phyloP scores from a whole-genome alignment of 2,888 invertebrate genomes.

The Leptopilina myrica region DNA sequence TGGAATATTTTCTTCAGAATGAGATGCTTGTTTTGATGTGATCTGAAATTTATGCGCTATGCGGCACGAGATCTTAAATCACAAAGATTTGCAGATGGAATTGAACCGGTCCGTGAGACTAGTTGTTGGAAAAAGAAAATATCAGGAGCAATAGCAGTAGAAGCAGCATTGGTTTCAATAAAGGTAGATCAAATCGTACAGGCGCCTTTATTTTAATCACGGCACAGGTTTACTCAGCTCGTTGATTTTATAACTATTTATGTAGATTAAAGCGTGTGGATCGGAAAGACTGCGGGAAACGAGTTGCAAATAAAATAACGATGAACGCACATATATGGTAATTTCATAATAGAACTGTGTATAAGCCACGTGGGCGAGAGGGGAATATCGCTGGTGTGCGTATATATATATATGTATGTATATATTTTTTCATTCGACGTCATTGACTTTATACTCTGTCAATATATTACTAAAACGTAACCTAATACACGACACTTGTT shows the following conservation, averaged over 20 bases:
- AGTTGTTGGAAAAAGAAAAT: background rate
- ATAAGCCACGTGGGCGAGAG: constrained; percentile 61
- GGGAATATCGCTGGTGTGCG: constrained; percentile 57
- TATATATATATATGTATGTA: constrained; percentile 56
- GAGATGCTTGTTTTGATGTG: constrained; percentile 24
- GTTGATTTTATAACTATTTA: constrained; percentile 62
- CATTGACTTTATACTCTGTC: constrained; percentile 1
- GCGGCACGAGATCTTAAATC: constrained; percentile 9
- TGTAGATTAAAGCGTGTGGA: constrained; percentile 55
- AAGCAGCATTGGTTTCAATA: constrained; percentile 34
- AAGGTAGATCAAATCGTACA: constrained; percentile 48
- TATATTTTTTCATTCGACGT: constrained; percentile 62
- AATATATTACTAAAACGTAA: constrained; percentile 9
- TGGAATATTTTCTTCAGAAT: background rate
- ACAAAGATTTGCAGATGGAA: constrained; percentile 17
- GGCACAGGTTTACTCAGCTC: constrained; percentile 54
- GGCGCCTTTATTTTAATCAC: constrained; percentile 57
- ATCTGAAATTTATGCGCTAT: constrained; percentile 17
- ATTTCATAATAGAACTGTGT: constrained; percentile 51
- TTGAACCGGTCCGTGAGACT: constrained; percentile 16
- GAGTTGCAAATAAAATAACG: constrained; percentile 31
- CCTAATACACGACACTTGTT: background rate
- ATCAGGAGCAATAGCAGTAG: background rate
- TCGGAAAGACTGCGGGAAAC: constrained; percentile 22
- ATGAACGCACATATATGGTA: constrained; percentile 42